These are phyloP conservation scores for Python bivittatus DNA, from an alignment of 2,113 vertebrate genomes.

Conservation along the genomic window DNA sequence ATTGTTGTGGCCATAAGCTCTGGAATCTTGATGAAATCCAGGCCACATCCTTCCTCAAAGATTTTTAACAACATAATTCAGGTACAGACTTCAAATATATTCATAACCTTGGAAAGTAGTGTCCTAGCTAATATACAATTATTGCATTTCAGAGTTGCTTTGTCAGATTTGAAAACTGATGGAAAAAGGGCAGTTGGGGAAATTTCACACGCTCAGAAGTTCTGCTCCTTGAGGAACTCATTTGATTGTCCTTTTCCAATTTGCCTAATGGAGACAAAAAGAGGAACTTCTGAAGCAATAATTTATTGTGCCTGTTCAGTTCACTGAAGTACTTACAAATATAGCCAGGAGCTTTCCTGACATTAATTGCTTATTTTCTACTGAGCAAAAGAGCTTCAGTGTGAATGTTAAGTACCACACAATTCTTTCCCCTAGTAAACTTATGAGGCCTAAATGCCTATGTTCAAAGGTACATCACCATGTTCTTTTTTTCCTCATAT, in stretches of 20 bases:
- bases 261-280: conserved; percentile 57
- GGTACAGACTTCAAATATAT: background rate
- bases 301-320: conserved; percentile 53
- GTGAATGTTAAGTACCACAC: conserved; percentile 33
- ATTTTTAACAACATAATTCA: background rate
- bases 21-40: background rate
- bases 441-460: background rate
- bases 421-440: background rate
- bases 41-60: background rate
- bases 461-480: conserved; percentile 2
- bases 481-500: background rate
- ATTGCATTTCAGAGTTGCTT: conserved; percentile 42
- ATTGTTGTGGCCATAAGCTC: background rate
- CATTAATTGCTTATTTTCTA: conserved; percentile 36
- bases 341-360: conserved; percentile 54
- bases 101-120: conserved; percentile 9
- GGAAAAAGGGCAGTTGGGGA: conserved; percentile 47
- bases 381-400: conserved; percentile 26
- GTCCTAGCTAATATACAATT: conserved; percentile 29
- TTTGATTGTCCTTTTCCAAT: conserved; percentile 58
- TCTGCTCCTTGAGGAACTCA: conserved; percentile 59
- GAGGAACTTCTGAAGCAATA: conserved; percentile 59
- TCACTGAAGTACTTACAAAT: conserved; percentile 57
- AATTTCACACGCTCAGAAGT: conserved; percentile 49
- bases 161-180: conserved; percentile 49